A percentile compares a stretch with the other conserved stretches of the same genome.
These are phyloP conservation scores for Myopa tessellatipennis DNA, from an alignment of 2,888 invertebrate genomes.

Conservation along the genomic window DNA sequence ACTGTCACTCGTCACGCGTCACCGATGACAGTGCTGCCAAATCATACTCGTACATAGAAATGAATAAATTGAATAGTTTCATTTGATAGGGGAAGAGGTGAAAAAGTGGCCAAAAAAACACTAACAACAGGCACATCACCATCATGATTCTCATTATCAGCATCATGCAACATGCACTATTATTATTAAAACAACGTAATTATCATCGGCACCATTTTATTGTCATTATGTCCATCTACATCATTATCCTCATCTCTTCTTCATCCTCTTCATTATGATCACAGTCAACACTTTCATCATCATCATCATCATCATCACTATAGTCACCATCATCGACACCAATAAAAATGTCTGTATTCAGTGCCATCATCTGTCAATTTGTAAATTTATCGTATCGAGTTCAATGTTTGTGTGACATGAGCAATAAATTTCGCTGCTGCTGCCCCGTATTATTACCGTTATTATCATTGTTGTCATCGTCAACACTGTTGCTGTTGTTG, in stretches of 20 bases:
- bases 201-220: background rate
- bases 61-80: background rate
- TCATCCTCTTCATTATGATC: background rate
- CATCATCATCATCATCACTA: background rate
- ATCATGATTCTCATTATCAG: background rate
- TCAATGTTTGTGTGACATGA: constrained; percentile 43
- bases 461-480: background rate
- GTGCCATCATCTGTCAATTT: constrained; percentile 17
- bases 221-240: background rate
- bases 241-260: background rate
- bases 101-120: background rate
- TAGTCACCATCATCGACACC: background rate
- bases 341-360: background rate
- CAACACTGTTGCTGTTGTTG: too few species aligned
- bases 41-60: background rate
- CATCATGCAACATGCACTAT: background rate
- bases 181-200: background rate
- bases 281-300: background rate
- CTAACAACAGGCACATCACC: background rate
- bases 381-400: constrained; percentile 42
- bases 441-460: background rate
- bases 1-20: too few species aligned
- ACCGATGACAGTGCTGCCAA: too few species aligned
- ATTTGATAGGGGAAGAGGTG: background rate
- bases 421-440: constrained; percentile 42